Percentiles rank a stretch among this genome's conserved stretches.
These are phyloP conservation scores for Cossypha caffra DNA, from an alignment of 2,797 vertebrate genomes.

Conservation along the genomic window DNA sequence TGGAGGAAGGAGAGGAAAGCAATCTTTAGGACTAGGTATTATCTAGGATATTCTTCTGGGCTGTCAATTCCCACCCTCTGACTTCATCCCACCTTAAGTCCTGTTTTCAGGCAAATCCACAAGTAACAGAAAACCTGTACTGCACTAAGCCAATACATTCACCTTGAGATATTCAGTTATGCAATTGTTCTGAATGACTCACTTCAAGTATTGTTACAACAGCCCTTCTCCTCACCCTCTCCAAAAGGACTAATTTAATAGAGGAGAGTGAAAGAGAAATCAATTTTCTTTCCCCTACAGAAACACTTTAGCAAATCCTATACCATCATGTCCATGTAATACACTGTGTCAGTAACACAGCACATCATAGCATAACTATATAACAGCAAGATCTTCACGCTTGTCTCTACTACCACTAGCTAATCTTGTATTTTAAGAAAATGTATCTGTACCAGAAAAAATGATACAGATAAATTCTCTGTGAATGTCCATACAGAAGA, in stretches of 20 bases:
- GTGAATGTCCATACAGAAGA: not conserved
- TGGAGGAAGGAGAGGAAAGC: constrained; percentile 32
- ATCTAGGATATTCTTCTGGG: not conserved
- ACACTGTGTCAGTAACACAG: not conserved
- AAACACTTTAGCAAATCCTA: not conserved
- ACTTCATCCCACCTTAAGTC: not conserved
- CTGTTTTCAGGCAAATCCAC: not conserved
- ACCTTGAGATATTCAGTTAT: not conserved
- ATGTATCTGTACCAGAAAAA: not conserved
- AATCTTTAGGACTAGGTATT: not conserved
- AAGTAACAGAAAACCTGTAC: not conserved
- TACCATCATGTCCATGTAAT: not conserved
- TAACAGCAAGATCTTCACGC: not conserved
- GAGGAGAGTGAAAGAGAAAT: not conserved
- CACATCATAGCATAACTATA: not conserved
- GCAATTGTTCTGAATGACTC: not conserved
- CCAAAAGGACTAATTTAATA: not conserved
- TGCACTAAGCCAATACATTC: not conserved
- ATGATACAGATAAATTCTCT: not conserved
- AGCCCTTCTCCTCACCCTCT: not conserved
- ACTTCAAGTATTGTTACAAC: not conserved
- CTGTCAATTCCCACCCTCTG: not conserved
- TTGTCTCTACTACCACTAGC: not conserved
- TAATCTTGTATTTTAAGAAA: not conserved
- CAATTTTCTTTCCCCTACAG: not conserved